Percentiles rank a stretch among this genome's conserved stretches.
phyloP scores from a whole-genome alignment of 2,797 vertebrate species.

The Macrochelys suwanniensis region DNA sequence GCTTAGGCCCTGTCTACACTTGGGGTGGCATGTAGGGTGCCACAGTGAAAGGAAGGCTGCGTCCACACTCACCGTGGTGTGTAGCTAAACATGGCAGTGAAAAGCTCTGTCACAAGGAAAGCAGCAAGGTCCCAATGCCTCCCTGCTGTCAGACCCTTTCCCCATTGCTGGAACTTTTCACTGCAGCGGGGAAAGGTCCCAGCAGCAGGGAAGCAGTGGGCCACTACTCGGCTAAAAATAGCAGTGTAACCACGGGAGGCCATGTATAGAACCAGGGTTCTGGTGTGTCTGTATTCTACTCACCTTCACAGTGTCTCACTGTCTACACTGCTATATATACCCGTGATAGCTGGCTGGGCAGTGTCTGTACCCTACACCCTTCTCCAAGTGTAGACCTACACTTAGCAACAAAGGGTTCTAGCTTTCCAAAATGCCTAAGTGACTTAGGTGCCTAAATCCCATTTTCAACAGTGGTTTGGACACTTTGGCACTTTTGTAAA shows the following conservation, averaged over 20 bases:
- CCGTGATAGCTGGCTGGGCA: background rate
- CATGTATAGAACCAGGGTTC: background rate
- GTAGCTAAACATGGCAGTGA: background rate
- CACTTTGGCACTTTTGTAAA: background rate
- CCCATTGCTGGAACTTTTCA: background rate
- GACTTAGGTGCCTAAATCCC: background rate
- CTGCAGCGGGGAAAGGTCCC: background rate
- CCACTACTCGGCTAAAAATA: background rate
- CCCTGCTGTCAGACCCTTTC: background rate
- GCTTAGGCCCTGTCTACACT: background rate
- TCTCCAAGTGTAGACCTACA: background rate
- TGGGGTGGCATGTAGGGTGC: background rate
- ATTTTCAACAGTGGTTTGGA: background rate
- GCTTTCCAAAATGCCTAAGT: background rate
- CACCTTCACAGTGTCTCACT: background rate
- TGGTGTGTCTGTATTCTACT: background rate
- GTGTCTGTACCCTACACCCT: background rate
- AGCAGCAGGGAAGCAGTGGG: background rate
- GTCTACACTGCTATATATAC: background rate
- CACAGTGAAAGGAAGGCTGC: background rate
- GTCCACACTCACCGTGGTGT: background rate
- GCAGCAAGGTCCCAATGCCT: background rate
- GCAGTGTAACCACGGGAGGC: background rate
- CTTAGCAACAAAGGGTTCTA: background rate
- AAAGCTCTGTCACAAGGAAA: background rate